phyloP scores from a whole-genome alignment of 2,113 vertebrate species.

The Beaufortia kweichowensis region DNA sequence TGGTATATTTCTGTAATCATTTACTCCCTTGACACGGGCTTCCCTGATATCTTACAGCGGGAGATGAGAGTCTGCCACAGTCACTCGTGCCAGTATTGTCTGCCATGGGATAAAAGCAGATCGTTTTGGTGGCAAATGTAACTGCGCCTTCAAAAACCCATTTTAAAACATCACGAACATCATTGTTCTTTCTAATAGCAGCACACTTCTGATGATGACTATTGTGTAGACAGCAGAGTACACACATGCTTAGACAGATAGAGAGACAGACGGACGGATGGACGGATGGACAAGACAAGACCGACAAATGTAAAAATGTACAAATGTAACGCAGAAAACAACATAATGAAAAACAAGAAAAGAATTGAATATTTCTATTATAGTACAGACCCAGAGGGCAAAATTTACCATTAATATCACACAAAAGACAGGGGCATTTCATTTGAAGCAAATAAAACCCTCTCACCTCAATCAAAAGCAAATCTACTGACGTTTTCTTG shows the following conservation, averaged over 20 bases:
- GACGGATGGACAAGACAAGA: not conserved
- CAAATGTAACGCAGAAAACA: not conserved
- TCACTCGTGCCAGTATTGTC: constrained; percentile 30
- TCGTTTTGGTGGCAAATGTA: constrained; percentile 43
- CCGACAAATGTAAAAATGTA: not conserved
- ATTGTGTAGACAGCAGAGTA: not conserved
- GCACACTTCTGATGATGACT: not conserved
- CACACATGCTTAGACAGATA: not conserved
- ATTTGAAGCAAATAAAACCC: not conserved
- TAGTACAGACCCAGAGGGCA: not conserved
- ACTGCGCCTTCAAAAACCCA: constrained; percentile 45
- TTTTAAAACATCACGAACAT: constrained; percentile 35
- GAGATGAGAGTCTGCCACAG: not conserved
- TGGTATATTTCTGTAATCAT: constrained; percentile 17
- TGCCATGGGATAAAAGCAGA: constrained; percentile 47
- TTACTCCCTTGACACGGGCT: constrained; percentile 19
- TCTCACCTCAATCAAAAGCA: constrained; percentile 5
- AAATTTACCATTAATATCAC: constrained; percentile 34
- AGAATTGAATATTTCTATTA: not conserved
- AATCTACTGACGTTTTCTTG: constrained; percentile 33
- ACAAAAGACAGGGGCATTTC: not conserved
- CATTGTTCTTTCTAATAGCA: not conserved
- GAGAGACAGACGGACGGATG: not conserved
- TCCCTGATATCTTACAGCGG: constrained; percentile 1
- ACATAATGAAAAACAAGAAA: not conserved